phyloP scores from a whole-genome alignment of 2,113 vertebrate genomes.

The Charina bottae region DNA sequence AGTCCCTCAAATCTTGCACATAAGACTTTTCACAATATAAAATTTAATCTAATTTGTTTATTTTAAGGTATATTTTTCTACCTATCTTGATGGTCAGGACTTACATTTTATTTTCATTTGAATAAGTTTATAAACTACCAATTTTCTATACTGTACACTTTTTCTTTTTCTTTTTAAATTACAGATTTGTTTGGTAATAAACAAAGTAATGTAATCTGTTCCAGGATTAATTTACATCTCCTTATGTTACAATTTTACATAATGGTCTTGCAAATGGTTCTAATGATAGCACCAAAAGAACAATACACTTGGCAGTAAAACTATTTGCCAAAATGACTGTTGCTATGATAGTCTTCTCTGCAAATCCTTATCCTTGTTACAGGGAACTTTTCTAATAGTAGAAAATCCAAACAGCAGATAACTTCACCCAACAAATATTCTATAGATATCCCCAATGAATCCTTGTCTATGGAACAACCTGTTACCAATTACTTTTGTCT shows the following conservation, averaged over 20 bases:
- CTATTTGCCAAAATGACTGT: not conserved
- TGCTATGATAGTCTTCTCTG: not conserved
- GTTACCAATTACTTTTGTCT: conserved; percentile 59
- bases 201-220: not conserved
- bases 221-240: not conserved
- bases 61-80: not conserved
- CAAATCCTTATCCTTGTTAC: not conserved
- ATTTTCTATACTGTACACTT: not conserved
- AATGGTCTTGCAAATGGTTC: not conserved
- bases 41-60: not conserved
- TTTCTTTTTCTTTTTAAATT: not conserved
- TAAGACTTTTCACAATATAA: too few species aligned
- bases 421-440: not conserved
- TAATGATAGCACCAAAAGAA: not conserved
- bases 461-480: not conserved
- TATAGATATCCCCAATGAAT: not conserved
- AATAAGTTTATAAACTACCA: not conserved
- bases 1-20: too few species aligned
- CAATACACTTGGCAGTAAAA: not conserved
- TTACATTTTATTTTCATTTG: not conserved
- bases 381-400: too few species aligned
- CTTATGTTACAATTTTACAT: not conserved
- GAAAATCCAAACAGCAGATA: not conserved
- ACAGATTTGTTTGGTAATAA: not conserved
- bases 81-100: not conserved